Conservation (phyloP, 2,113 vertebrate genomes). For the Gasterosteus aculeatus region DNA sequence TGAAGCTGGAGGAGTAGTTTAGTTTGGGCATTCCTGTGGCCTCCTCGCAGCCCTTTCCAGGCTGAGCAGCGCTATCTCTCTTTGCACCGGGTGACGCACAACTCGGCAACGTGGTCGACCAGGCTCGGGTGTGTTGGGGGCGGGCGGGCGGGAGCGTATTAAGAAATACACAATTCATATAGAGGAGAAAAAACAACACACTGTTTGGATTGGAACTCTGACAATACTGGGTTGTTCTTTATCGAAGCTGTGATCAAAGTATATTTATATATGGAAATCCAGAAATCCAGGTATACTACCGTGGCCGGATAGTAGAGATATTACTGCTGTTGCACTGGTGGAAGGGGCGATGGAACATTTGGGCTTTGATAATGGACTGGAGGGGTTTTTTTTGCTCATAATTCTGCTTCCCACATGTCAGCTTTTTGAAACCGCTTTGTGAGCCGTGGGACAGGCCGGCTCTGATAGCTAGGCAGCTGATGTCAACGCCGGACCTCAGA, state of each 20-base stretch:
- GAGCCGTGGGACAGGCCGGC: conserved; percentile 38
- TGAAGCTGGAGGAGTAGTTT: conserved; percentile 49
- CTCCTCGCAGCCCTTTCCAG: conserved; percentile 34
- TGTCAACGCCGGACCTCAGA: conserved; percentile 66
- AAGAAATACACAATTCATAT: neutral
- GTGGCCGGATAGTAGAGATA: neutral
- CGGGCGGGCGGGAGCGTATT: neutral
- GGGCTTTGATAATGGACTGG: conserved; percentile 15
- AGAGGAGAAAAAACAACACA: neutral
- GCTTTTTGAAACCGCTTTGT: conserved; percentile 39
- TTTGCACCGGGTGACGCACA: conserved; percentile 32
- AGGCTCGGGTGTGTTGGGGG: neutral
- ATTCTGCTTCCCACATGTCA: conserved; percentile 38
- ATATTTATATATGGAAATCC: too few species aligned
- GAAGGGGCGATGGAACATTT: conserved; percentile 12
- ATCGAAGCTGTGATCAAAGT: too few species aligned
- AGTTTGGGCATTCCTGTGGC: conserved; percentile 58
- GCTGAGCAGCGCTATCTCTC: conserved; percentile 40
- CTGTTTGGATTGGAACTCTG: neutral
- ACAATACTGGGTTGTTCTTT: neutral
- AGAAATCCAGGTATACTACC: neutral
- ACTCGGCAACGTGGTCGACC: conserved; percentile 10
- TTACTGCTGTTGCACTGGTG: neutral
- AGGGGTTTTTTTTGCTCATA: conserved; percentile 36
- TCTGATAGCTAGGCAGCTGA: conserved; percentile 62